Evolutionary conservation across 2,797 vertebrate genomes (phyloP).

Genomic region (Gastrophryne carolinensis): DNA sequence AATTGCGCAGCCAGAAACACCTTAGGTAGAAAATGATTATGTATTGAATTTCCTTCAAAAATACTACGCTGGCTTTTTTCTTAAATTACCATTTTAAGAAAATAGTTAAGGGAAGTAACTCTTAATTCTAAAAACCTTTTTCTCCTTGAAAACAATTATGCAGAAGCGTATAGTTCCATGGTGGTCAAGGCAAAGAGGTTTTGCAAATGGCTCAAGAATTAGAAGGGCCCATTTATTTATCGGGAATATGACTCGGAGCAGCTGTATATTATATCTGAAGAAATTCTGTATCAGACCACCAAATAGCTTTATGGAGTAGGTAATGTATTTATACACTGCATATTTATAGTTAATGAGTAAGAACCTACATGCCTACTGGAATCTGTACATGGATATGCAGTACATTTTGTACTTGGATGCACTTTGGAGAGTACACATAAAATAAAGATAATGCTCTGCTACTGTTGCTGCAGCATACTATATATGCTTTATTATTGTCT

Average conservation of each 20-base stretch:
- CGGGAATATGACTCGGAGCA: not conserved
- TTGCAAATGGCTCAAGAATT: not conserved
- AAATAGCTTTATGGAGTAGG: not conserved
- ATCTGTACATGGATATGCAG: not conserved
- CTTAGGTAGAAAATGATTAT: constrained; percentile 47
- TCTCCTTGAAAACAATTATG: constrained; percentile 43
- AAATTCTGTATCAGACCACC: not conserved
- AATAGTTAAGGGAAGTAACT: constrained; percentile 45
- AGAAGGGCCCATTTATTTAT: constrained; percentile 10
- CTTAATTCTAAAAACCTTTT: constrained; percentile 27
- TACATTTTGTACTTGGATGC: not conserved
- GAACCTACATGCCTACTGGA: not conserved
- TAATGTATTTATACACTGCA: not conserved
- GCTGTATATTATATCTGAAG: not conserved
- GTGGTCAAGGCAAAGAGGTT: constrained; percentile 15
- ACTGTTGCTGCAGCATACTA: not conserved
- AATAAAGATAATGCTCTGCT: not conserved
- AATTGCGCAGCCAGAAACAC: constrained; percentile 44
- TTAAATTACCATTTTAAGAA: constrained; percentile 35
- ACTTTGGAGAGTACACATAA: not conserved
- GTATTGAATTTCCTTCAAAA: constrained; percentile 49
- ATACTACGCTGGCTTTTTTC: constrained; percentile 28
- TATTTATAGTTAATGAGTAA: not conserved
- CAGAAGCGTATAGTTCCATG: not conserved
- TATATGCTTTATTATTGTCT: no score